Evolutionary conservation across 2,888 invertebrate genomes (phyloP).

Genomic region (Ichneumoninae sp.): DNA sequence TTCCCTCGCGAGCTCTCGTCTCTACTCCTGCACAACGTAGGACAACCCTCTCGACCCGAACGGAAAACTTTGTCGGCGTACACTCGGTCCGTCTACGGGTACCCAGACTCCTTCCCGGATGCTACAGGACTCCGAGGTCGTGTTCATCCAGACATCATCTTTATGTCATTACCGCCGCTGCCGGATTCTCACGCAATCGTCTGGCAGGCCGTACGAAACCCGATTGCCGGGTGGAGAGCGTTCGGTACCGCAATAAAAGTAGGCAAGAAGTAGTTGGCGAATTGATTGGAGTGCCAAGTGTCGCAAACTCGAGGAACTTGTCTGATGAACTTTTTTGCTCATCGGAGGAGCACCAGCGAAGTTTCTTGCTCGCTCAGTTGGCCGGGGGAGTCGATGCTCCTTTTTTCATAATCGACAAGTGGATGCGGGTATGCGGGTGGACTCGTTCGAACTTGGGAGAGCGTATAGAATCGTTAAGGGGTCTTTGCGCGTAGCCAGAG

Average conservation of each 20-base stretch:
- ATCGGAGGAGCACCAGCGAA: background rate
- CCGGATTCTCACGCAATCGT: conserved; percentile 28
- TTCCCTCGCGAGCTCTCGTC: conserved; percentile 28
- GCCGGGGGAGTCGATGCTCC: background rate
- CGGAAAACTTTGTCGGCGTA: conserved; percentile 60
- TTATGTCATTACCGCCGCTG: background rate
- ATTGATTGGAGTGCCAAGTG: background rate
- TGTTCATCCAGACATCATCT: conserved; percentile 37
- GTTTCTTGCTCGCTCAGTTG: background rate
- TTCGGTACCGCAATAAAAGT: background rate
- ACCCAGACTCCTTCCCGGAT: conserved; percentile 41
- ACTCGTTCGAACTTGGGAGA: conserved; percentile 14
- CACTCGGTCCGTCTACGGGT: conserved; percentile 40
- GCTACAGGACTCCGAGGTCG: conserved; percentile 40
- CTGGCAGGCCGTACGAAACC: background rate
- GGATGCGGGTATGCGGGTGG: conserved; percentile 53
- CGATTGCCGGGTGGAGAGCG: background rate
- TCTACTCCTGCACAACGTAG: conserved; percentile 22
- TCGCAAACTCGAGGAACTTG: conserved; percentile 12
- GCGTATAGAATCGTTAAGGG: conserved; percentile 24
- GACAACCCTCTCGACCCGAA: conserved; percentile 16
- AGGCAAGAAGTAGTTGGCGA: background rate
- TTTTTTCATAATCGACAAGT: conserved; percentile 39
- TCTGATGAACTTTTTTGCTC: conserved; percentile 14
- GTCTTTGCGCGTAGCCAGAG: conserved; percentile 1